Evolutionary conservation across 2,797 vertebrate genomes (phyloP).

Genomic region (Sebastes miniatus): DNA sequence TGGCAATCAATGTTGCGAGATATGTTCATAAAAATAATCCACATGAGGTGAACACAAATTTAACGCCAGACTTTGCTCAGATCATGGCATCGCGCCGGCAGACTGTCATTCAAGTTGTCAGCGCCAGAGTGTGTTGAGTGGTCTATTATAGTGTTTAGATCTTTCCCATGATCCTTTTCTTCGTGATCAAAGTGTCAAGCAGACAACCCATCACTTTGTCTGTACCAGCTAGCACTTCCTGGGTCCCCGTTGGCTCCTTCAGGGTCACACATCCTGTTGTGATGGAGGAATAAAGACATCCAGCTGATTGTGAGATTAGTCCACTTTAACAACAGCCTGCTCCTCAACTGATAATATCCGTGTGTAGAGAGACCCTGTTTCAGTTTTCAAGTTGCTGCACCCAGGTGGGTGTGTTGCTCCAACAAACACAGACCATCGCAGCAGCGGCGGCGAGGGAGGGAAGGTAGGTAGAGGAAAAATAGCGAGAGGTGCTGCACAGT

Average conservation of each 20-base stretch:
- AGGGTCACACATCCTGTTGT: slow-evolving; percentile 63
- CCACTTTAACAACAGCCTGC: neutral
- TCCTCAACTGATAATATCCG: slow-evolving; percentile 16
- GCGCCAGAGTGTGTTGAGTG: neutral
- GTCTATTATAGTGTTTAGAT: slow-evolving; percentile 15
- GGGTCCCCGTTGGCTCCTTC: slow-evolving; percentile 29
- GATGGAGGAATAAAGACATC: slow-evolving; percentile 25
- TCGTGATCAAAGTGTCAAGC: slow-evolving; percentile 23
- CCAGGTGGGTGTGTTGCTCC: slow-evolving; percentile 64
- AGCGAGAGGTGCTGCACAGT: slow-evolving; percentile 37
- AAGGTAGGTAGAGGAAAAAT: slow-evolving; percentile 35
- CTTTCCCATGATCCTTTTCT: slow-evolving; percentile 52
- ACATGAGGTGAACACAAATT: slow-evolving; percentile 47
- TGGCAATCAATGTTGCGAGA: slow-evolving; percentile 49
- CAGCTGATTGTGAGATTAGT: slow-evolving; percentile 18
- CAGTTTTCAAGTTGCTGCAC: slow-evolving; percentile 40
- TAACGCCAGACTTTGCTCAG: slow-evolving; percentile 14
- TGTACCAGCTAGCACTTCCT: slow-evolving; percentile 48
- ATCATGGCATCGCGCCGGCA: neutral
- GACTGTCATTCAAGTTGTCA: slow-evolving; percentile 21
- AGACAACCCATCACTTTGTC: slow-evolving; percentile 15
- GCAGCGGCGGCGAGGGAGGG: slow-evolving; percentile 6
- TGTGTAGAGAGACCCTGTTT: neutral
- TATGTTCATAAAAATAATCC: slow-evolving; percentile 55
- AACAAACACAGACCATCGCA: slow-evolving; percentile 57